Evolutionary conservation across 2,888 invertebrate genomes (phyloP).

Genomic region (Phengaris alcon): DNA sequence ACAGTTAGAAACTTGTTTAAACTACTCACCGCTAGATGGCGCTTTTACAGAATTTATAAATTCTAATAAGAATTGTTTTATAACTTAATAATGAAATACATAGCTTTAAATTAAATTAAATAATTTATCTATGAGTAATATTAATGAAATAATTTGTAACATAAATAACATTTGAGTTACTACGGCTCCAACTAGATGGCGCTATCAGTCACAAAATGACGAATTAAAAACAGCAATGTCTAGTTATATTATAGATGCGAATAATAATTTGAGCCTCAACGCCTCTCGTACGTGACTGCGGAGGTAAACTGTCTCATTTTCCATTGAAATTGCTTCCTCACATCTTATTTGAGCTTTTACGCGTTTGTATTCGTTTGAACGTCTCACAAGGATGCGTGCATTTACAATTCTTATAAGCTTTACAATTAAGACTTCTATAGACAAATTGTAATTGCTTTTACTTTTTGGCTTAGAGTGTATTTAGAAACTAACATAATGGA

Average conservation of each 20-base stretch:
- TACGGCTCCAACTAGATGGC: slow-evolving; percentile 47
- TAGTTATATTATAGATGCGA: slow-evolving; percentile 36
- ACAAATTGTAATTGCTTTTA: not conserved
- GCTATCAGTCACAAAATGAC: slow-evolving; percentile 42
- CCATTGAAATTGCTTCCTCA: slow-evolving; percentile 65
- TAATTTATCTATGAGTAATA: too few relatives aligned
- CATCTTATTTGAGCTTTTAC: slow-evolving; percentile 64
- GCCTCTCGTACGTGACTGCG: slow-evolving; percentile 64
- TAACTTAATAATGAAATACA: too few relatives aligned
- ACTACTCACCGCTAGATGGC: slow-evolving; percentile 60
- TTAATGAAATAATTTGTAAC: too few relatives aligned
- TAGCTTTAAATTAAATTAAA: too few relatives aligned
- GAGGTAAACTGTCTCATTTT: slow-evolving; percentile 70
- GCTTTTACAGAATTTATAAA: slow-evolving; percentile 32
- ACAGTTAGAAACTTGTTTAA: slow-evolving; percentile 42
- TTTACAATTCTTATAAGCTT: slow-evolving; percentile 33
- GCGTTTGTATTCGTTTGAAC: slow-evolving; percentile 71
- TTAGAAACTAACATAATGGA: too few relatives aligned
- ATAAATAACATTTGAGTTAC: not conserved
- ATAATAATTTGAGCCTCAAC: slow-evolving; percentile 42
- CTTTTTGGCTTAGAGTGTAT: not conserved
- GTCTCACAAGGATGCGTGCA: slow-evolving; percentile 65
- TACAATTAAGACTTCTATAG: not conserved
- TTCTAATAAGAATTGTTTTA: slow-evolving; percentile 14
- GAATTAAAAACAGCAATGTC: slow-evolving; percentile 18